Evolutionary conservation across 30 jellyfish, hydroid and myxozoan genomes (phyloP).

Genomic region (Chrysaora quinquecirrha): DNA sequence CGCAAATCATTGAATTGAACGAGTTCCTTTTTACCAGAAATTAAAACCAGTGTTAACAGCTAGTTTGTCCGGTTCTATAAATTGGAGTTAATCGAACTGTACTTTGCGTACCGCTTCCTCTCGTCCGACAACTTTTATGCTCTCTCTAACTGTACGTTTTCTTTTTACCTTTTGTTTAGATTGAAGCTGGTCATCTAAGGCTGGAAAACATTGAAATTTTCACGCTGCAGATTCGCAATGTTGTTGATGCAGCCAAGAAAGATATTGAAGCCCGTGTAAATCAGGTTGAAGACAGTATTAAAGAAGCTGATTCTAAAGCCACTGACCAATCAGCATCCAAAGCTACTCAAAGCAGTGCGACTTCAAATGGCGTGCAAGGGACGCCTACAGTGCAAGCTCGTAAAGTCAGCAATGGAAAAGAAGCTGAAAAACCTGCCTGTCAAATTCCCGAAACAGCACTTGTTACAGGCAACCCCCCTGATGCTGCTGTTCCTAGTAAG

Average conservation of each 20-base stretch:
- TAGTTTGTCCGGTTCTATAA: too few relatives aligned
- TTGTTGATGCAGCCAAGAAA: constrained; percentile 71
- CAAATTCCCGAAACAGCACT: too few relatives aligned
- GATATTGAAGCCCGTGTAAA: neutral
- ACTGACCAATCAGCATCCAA: neutral
- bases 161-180: constrained; percentile 45
- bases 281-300: neutral
- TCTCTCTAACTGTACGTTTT: too few relatives aligned
- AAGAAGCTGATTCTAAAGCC: neutral
- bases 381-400: neutral
- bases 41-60: too few relatives aligned
- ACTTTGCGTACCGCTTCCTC: too few relatives aligned
- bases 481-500: too few relatives aligned
- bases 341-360: neutral
- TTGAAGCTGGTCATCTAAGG: constrained; percentile 96
- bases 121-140: too few relatives aligned
- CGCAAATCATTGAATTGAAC: too few relatives aligned
- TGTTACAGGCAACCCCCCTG: too few relatives aligned
- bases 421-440: too few relatives aligned
- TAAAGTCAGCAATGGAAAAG: constrained; percentile 23
- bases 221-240: constrained; percentile 57
- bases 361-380: neutral
- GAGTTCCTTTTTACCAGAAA: too few relatives aligned
- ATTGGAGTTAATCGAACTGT: too few relatives aligned
- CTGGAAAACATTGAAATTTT: constrained; percentile 75